A percentile compares a stretch with the other conserved stretches of the same genome.
These are phyloP conservation scores for Ptychochromis oligacanthus DNA, from an alignment of 2,113 vertebrate species.

Conservation along the genomic window DNA sequence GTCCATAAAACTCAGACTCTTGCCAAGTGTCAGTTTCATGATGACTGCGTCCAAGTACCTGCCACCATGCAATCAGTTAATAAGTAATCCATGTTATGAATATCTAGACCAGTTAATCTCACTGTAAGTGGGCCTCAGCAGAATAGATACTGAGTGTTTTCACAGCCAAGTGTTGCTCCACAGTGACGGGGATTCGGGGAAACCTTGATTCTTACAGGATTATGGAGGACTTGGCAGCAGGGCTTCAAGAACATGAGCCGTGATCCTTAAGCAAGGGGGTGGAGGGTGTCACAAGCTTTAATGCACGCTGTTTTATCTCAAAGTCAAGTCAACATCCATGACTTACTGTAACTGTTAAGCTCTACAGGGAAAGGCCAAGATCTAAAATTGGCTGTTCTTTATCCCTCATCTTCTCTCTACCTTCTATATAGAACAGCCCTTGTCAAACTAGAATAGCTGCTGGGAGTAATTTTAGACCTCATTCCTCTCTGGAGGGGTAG, in stretches of 20 bases:
- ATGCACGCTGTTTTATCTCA: conserved; percentile 10
- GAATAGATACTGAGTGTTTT: background rate
- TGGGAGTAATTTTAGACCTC: conserved; percentile 60
- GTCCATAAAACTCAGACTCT: background rate
- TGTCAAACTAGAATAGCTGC: conserved; percentile 52
- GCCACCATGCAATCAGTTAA: conserved; percentile 11
- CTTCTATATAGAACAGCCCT: conserved; percentile 62
- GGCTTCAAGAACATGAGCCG: background rate
- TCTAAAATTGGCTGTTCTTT: conserved; percentile 8
- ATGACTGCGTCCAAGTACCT: background rate
- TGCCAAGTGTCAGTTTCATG: background rate
- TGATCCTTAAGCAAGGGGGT: background rate
- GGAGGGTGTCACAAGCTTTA: background rate
- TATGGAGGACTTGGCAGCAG: conserved; percentile 13
- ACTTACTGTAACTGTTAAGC: background rate
- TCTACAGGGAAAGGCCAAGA: background rate
- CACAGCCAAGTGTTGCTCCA: background rate
- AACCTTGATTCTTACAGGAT: conserved; percentile 29
- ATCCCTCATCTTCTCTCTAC: conserved; percentile 8
- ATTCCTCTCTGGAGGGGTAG: conserved; percentile 57
- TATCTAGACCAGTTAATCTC: conserved; percentile 32
- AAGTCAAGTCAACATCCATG: conserved; percentile 34
- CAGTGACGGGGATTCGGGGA: conserved; percentile 6
- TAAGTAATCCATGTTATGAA: conserved; percentile 35
- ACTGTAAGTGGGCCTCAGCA: background rate